A percentile compares a stretch with the other conserved stretches of the same genome.
Evolutionary conservation across 2,113 vertebrate genomes (phyloP).

Genomic region (Boleophthalmus pectinirostris): DNA sequence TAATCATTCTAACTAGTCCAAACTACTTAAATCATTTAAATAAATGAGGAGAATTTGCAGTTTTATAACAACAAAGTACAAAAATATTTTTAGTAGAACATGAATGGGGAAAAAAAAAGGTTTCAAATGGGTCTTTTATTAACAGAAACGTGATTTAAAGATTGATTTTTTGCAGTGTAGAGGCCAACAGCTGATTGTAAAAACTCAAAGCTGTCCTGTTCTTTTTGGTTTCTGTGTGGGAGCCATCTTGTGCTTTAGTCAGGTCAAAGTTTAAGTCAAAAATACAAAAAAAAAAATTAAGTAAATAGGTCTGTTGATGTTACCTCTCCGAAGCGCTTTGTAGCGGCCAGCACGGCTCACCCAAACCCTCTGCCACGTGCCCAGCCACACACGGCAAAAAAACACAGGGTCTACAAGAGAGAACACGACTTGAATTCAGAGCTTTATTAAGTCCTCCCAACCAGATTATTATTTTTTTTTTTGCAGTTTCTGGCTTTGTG

Average conservation of each 20-base stretch:
- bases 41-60: too few species aligned
- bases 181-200: slow-evolving; percentile 76
- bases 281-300: slow-evolving; percentile 15
- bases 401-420: background rate
- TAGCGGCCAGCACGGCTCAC: slow-evolving; percentile 70
- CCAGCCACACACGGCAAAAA: background rate
- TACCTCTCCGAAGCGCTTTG: slow-evolving; percentile 71
- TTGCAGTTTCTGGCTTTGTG: too few species aligned
- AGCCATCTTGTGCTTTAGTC: slow-evolving; percentile 46
- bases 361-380: slow-evolving; percentile 50
- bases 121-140: too few species aligned
- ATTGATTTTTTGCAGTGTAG: slow-evolving; percentile 17
- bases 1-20: too few species aligned
- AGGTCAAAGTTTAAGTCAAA: slow-evolving; percentile 46
- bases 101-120: too few species aligned
- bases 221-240: slow-evolving; percentile 39
- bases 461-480: too few species aligned
- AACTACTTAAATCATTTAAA: too few species aligned
- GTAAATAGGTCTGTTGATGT: slow-evolving; percentile 12
- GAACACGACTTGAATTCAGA: background rate
- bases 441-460: background rate
- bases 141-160: too few species aligned
- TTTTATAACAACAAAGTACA: too few species aligned
- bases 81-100: too few species aligned
- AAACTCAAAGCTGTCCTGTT: slow-evolving; percentile 49